Evolutionary conservation across 2,797 vertebrate species (phyloP).

Genomic region (Podargus strigoides): DNA sequence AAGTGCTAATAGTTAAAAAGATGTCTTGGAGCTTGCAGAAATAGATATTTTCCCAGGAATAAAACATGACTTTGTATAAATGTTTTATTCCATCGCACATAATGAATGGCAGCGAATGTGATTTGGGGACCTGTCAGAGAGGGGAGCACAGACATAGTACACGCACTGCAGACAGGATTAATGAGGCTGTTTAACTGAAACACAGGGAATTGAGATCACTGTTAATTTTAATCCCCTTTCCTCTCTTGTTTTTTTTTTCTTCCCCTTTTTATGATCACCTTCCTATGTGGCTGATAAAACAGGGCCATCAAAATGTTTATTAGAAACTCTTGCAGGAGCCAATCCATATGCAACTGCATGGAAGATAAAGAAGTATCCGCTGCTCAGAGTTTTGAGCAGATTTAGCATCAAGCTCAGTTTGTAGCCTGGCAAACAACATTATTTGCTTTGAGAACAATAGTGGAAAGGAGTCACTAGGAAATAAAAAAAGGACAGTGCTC

Average conservation of each 20-base stretch:
- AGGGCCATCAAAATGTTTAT: background rate
- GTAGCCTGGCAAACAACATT: background rate
- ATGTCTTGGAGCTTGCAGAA: constrained; percentile 36
- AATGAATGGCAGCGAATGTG: constrained; percentile 51
- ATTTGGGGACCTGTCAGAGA: constrained; percentile 49
- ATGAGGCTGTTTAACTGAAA: constrained; percentile 43
- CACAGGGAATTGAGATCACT: constrained; percentile 4
- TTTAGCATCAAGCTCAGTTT: constrained; percentile 16
- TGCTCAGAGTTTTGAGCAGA: background rate
- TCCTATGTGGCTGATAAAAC: background rate
- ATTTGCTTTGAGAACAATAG: background rate
- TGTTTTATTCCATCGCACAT: constrained; percentile 52
- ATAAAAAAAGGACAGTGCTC: background rate
- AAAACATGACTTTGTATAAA: constrained; percentile 63
- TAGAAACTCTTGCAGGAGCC: background rate
- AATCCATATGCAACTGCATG: background rate
- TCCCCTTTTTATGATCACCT: background rate
- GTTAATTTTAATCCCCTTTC: constrained; percentile 6
- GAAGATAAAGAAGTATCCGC: background rate
- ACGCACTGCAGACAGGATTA: constrained; percentile 25
- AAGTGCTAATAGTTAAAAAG: background rate
- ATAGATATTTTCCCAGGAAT: constrained; percentile 53
- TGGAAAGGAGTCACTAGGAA: background rate
- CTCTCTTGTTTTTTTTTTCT: background rate
- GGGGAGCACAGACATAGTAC: background rate